Conservation (phyloP, 2,113 vertebrate species). For the Microtus oregoni region DNA sequence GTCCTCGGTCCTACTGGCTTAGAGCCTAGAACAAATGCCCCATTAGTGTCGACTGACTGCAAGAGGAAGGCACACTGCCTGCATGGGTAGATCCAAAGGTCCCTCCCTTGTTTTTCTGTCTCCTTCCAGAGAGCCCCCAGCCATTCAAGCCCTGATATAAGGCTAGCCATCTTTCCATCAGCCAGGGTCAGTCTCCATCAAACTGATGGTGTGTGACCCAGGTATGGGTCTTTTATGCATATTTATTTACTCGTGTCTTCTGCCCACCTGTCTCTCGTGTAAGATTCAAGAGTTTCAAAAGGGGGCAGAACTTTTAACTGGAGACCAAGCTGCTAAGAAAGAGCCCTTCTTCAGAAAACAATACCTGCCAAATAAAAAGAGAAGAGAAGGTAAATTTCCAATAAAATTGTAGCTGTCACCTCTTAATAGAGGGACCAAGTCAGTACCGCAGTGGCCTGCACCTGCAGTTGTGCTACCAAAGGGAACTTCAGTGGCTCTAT, state of each 20-base stretch:
- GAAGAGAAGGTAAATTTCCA: background rate
- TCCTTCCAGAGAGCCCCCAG: background rate
- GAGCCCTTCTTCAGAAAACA: no score
- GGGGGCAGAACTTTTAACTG: conserved; percentile 6
- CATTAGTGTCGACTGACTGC: background rate
- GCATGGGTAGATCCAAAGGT: background rate
- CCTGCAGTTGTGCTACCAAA: accelerated
- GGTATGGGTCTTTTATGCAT: background rate
- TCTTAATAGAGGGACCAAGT: background rate
- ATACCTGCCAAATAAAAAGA: no score
- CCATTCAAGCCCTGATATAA: background rate
- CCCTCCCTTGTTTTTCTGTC: background rate
- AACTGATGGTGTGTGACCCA: background rate
- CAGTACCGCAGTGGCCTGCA: accelerated
- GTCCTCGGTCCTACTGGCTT: background rate
- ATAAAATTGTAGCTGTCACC: background rate
- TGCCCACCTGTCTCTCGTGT: background rate
- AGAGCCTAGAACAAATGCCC: background rate
- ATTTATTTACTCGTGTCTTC: background rate
- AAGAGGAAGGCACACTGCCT: background rate
- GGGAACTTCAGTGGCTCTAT: accelerated
- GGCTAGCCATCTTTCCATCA: background rate
- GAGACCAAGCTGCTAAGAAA: background rate
- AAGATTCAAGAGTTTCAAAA: background rate
- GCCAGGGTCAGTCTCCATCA: background rate